Evolutionary conservation across 2,113 vertebrate genomes (phyloP), one percentile per base, ranked within the genome.

Genomic region (Cyanoderma ruficeps): DNA sequence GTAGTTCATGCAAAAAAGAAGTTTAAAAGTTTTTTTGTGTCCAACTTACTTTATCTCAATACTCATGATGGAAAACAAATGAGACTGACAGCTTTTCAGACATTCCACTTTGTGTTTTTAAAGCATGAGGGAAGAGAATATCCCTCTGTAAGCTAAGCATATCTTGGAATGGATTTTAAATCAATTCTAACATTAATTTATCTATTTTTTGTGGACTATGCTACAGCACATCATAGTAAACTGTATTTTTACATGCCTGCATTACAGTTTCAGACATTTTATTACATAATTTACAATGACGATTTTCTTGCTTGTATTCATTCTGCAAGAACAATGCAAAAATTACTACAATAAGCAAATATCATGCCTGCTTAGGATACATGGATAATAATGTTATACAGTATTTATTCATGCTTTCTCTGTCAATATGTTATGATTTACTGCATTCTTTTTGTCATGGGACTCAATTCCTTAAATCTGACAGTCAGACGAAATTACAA

Each of bases 101-200:
- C 35, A 22, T 90, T 87, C 35, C 22, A 46, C n/a, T 90, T 35
- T 21, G 23, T 30, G 21, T 22, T 83, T 93, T 65, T 77, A 91
- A 59, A 56, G 46, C 25, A 83, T 23, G 10, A 94, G 12, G 61
- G 44, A 94, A 76, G 15, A 93, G 31, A 71, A 53, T 68, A 84
- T 31, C 28, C 28, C 49, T 93, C 52, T 85, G 23, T 91, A 60
- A 89, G 35, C 41, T 50, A 68, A 75, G 44, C 56, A 68, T 52
- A 59, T 24, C 53, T 7, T 60, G 70, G 31, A 92, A 75, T 69
- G n/a, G 57, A 79, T 72, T 85, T 95, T 57, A 93, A 89, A 93
- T 85, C 82, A 93, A 53, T 85, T 96, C 96, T 91, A 94, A 95
- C 57, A 87, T 46, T 72, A 93, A 72, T 91, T 94, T 93, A 82